A percentile compares a stretch with the other conserved stretches of the same genome.
These are phyloP conservation scores for Brachynemurus nebulosus DNA, from an alignment of 2,888 invertebrate species.

Conservation along the genomic window DNA sequence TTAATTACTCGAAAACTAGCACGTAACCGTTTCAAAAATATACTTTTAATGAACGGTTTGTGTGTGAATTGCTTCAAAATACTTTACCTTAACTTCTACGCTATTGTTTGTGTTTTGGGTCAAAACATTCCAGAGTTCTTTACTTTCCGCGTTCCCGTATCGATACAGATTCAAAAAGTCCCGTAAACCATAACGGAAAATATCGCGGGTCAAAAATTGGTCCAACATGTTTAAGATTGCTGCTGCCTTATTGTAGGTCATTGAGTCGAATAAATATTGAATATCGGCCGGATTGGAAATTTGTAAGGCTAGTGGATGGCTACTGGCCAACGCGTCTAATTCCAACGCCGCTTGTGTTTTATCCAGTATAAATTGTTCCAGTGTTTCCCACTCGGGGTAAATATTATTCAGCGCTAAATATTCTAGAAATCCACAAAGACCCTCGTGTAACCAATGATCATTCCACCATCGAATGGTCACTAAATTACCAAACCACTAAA, in stretches of 20 bases:
- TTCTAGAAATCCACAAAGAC: slow-evolving; percentile 69
- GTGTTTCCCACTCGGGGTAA: slow-evolving; percentile 51
- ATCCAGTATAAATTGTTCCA: slow-evolving; percentile 54
- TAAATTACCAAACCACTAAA: slow-evolving; percentile 74
- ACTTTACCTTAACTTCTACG: slow-evolving; percentile 47
- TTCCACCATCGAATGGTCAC: slow-evolving; percentile 94
- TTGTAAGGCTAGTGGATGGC: slow-evolving; percentile 54
- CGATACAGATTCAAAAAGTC: slow-evolving; percentile 54
- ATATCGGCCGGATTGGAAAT: slow-evolving; percentile 56
- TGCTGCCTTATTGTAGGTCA: slow-evolving; percentile 64
- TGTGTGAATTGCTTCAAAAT: no score
- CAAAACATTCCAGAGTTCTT: slow-evolving; percentile 69
- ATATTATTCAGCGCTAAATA: slow-evolving; percentile 54
- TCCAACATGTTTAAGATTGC: slow-evolving; percentile 59
- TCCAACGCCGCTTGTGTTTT: slow-evolving; percentile 53
- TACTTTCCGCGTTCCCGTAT: slow-evolving; percentile 58
- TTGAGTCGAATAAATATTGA: slow-evolving; percentile 59
- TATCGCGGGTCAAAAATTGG: slow-evolving; percentile 47
- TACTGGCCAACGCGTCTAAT: slow-evolving; percentile 52
- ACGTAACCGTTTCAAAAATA: no score
- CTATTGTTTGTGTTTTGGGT: slow-evolving; percentile 47
- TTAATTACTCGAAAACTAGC: no score
- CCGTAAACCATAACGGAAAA: slow-evolving; percentile 46
- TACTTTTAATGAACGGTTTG: no score
- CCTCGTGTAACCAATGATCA: slow-evolving; percentile 83